These are phyloP conservation scores for Chrysochloris asiatica DNA, from an alignment of 2,113 vertebrate genomes.

Conservation along the genomic window DNA sequence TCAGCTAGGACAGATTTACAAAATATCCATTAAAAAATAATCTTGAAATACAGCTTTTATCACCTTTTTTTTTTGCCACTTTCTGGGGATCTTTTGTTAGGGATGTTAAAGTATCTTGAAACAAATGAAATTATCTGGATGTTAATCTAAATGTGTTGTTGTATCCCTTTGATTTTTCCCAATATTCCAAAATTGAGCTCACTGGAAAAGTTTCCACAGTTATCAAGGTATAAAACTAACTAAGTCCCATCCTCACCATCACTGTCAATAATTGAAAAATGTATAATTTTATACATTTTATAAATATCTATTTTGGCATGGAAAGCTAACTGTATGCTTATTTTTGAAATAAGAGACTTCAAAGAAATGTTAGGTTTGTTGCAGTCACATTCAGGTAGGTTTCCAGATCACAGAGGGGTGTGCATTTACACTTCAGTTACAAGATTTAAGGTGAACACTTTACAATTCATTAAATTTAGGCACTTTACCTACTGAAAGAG, in stretches of 20 bases:
- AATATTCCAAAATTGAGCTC: conserved; percentile 31
- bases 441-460: not conserved
- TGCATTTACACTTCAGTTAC: not conserved
- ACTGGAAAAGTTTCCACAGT: conserved; percentile 6
- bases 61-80: conserved; percentile 36
- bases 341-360: conserved; percentile 7
- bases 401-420: not conserved
- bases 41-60: conserved; percentile 10
- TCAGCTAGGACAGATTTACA: conserved; percentile 33
- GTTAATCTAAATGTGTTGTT: not conserved
- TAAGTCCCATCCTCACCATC: not conserved
- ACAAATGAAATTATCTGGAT: conserved; percentile 22
- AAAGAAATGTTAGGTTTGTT: not conserved
- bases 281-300: conserved; percentile 10
- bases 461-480: conserved; percentile 44
- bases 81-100: conserved; percentile 30
- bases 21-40: conserved; percentile 4
- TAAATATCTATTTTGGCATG: conserved; percentile 7
- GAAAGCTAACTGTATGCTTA: conserved; percentile 10
- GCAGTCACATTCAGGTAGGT: not conserved
- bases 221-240: conserved; percentile 16
- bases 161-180: not conserved
- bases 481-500: not conserved
- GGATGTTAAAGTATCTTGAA: conserved; percentile 30
- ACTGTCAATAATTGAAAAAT: too few relatives aligned